These are phyloP conservation scores for Formica exsecta DNA, from an alignment of 1,140 invertebrate genomes.

Conservation along the genomic window DNA sequence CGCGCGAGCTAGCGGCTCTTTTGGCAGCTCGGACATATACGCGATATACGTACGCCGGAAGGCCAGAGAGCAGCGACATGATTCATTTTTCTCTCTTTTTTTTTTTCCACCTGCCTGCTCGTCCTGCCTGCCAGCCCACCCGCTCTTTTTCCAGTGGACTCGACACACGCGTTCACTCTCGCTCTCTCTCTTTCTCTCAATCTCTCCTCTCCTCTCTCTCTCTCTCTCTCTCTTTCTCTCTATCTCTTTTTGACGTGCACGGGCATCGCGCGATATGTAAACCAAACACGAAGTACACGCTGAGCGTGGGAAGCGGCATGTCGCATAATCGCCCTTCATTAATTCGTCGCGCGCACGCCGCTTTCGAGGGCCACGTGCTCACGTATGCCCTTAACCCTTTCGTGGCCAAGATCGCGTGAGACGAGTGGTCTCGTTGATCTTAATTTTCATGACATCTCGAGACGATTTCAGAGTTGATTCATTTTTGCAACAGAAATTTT, in stretches of 20 bases:
- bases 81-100: conserved; percentile 51
- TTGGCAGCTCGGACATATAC: conserved; percentile 25
- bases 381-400: conserved; percentile 11
- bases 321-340: conserved; percentile 42
- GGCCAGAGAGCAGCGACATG: conserved; percentile 29
- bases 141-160: conserved; percentile 18
- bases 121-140: not conserved
- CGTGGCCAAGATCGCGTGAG: conserved; percentile 8
- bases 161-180: not conserved
- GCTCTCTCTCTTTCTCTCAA: too few species aligned
- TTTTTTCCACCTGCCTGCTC: conserved; percentile 30
- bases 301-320: conserved; percentile 47
- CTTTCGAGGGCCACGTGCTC: conserved; percentile 28
- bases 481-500: not conserved
- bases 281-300: conserved; percentile 1
- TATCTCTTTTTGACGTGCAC: not conserved
- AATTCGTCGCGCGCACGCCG: conserved; percentile 24
- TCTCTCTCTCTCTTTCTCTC: too few species aligned
- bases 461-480: not conserved
- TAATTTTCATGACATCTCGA: not conserved
- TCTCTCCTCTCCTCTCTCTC: too few species aligned
- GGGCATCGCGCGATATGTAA: conserved; percentile 18
- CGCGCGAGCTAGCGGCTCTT: conserved; percentile 48
- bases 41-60: conserved; percentile 44
- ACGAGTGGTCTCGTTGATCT: not conserved